Conservation (phyloP, 2,797 vertebrate species). For the Selene dorsalis region DNA sequence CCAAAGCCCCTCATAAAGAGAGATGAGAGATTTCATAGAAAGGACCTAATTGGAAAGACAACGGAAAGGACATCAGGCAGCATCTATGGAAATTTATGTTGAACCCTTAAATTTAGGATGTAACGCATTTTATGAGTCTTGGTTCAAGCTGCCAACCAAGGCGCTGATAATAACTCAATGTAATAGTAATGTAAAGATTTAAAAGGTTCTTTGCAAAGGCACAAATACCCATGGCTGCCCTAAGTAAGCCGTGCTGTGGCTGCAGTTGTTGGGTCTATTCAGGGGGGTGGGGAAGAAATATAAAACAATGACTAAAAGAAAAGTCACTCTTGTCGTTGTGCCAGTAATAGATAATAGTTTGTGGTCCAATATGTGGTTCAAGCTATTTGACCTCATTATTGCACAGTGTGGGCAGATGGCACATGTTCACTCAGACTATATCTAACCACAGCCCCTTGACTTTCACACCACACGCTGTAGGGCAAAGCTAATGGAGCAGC, state of each 20-base stretch:
- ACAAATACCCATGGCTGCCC: slow-evolving; percentile 10
- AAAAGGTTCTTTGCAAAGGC: slow-evolving; percentile 22
- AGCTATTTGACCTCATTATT: slow-evolving; percentile 60
- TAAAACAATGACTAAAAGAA: slow-evolving; percentile 59
- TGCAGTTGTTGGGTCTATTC: slow-evolving; percentile 31
- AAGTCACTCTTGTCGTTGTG: slow-evolving; percentile 32
- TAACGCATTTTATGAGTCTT: slow-evolving; percentile 25
- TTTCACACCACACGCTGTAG: slow-evolving; percentile 40
- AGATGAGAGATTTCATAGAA: slow-evolving; percentile 22
- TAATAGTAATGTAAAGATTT: slow-evolving; percentile 21
- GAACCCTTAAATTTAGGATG: slow-evolving; percentile 10
- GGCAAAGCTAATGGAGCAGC: slow-evolving; percentile 39
- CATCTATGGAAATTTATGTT: slow-evolving; percentile 9
- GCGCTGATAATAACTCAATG: slow-evolving; percentile 34
- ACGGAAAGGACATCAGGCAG: slow-evolving; percentile 11
- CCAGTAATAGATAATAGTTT: slow-evolving; percentile 60
- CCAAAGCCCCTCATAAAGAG: slow-evolving; percentile 4
- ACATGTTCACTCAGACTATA: slow-evolving; percentile 58
- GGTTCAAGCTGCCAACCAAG: slow-evolving; percentile 15
- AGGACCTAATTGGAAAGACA: neutral
- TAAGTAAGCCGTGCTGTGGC: slow-evolving; percentile 35
- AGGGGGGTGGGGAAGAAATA: slow-evolving; percentile 42
- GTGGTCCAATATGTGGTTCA: slow-evolving; percentile 56
- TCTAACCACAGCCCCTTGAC: slow-evolving; percentile 62
- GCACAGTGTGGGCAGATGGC: slow-evolving; percentile 57